Evolutionary conservation across 1,140 invertebrate species (phyloP).

Genomic region (Plodia interpunctella): DNA sequence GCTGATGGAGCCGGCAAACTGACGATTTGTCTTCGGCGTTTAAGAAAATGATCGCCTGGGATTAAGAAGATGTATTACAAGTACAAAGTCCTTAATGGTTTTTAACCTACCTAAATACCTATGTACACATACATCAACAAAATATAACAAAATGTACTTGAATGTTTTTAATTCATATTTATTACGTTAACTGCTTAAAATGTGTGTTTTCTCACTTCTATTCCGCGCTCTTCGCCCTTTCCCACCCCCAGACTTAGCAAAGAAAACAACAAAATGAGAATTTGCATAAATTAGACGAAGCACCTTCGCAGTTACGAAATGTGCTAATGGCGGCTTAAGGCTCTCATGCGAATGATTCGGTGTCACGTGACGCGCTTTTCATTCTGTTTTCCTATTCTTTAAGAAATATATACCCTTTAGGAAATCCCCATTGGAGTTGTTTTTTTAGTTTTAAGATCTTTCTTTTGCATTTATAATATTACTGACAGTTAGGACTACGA

Average conservation of each 20-base stretch:
- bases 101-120: not conserved
- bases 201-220: not conserved
- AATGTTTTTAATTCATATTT: too few species aligned
- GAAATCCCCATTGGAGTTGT: too few species aligned
- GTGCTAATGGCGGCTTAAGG: constrained; percentile 56
- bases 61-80: constrained; percentile 7
- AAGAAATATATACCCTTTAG: too few species aligned
- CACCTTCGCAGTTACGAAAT: constrained; percentile 53
- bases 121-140: too few species aligned
- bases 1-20: constrained; percentile 52
- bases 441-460: too few species aligned
- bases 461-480: too few species aligned
- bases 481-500: too few species aligned
- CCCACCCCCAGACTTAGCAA: constrained; percentile 39
- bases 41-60: constrained; percentile 7
- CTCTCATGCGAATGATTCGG: constrained; percentile 47
- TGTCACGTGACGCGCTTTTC: constrained; percentile 33
- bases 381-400: too few species aligned
- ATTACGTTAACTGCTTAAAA: not conserved
- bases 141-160: too few species aligned
- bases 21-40: constrained; percentile 54
- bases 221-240: constrained; percentile 14
- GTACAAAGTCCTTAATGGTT: not conserved
- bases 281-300: constrained; percentile 65
- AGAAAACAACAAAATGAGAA: constrained; percentile 60